Evolutionary conservation across 1,140 invertebrate genomes (phyloP).

Genomic region (Venturia canescens): DNA sequence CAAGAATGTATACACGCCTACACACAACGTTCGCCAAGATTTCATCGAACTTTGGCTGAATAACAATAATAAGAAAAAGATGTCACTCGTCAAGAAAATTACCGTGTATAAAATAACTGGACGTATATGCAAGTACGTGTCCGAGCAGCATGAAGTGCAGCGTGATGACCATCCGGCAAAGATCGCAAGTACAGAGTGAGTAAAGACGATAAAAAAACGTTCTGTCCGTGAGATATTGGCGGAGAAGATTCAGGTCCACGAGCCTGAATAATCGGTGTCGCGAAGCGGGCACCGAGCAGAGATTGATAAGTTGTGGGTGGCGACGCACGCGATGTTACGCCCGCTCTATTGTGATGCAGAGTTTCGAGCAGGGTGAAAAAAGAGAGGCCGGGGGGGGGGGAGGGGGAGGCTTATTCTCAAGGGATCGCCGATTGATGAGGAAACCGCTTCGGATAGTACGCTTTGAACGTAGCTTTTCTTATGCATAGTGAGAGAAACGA

Average conservation of each 20-base stretch:
- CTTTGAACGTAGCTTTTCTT: conserved; percentile 29
- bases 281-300: neutral
- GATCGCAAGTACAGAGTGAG: conserved; percentile 21
- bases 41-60: too few species aligned
- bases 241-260: conserved; percentile 42
- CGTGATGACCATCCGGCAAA: neutral
- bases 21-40: neutral
- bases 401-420: neutral
- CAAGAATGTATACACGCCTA: neutral
- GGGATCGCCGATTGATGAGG: conserved; percentile 14
- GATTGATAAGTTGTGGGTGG: conserved; percentile 28
- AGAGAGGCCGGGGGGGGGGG: neutral
- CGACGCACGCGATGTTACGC: conserved; percentile 19
- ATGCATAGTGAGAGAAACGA: neutral
- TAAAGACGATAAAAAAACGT: neutral
- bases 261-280: conserved; percentile 24
- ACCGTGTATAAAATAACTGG: neutral
- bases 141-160: neutral
- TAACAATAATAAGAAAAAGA: too few species aligned
- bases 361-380: neutral
- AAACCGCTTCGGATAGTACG: neutral
- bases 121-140: neutral
- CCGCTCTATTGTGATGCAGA: conserved; percentile 10
- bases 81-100: neutral
- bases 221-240: conserved; percentile 34